phyloP scores from a whole-genome alignment of 2,888 invertebrate species.

The Callosobruchus maculatus region DNA sequence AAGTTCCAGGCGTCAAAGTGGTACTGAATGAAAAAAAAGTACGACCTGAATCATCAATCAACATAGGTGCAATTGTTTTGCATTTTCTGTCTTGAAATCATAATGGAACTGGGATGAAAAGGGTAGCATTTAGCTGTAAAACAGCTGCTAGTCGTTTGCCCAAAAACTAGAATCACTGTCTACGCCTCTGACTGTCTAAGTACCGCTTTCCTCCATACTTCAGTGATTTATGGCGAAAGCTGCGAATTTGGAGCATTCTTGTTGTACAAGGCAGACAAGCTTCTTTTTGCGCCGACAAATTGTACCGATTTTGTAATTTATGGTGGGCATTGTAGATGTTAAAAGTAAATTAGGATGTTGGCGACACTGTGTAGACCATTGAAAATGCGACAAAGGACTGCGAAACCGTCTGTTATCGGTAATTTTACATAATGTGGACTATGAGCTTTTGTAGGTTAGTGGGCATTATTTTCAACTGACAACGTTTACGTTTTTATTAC shows the following conservation, averaged over 20 bases:
- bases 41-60: too few relatives aligned
- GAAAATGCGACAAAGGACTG: conserved; percentile 2
- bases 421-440: not conserved
- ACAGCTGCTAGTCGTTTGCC: too few relatives aligned
- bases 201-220: not conserved
- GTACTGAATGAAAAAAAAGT: too few relatives aligned
- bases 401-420: not conserved
- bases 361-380: conserved; percentile 2
- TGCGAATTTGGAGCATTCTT: conserved; percentile 2
- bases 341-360: not conserved
- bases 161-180: too few relatives aligned
- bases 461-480: not conserved
- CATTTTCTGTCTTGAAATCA: too few relatives aligned
- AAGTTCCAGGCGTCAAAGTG: too few relatives aligned
- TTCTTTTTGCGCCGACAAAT: conserved; percentile 17
- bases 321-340: not conserved
- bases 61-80: too few relatives aligned
- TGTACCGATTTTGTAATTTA: conserved; percentile 2
- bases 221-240: conserved; percentile 13
- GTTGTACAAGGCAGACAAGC: conserved; percentile 11
- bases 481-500: not conserved
- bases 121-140: too few relatives aligned
- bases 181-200: not conserved
- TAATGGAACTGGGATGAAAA: too few relatives aligned
- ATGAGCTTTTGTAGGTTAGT: not conserved